These are phyloP conservation scores for Listronotus oregonensis DNA, from an alignment of 1,140 invertebrate genomes.

Conservation along the genomic window DNA sequence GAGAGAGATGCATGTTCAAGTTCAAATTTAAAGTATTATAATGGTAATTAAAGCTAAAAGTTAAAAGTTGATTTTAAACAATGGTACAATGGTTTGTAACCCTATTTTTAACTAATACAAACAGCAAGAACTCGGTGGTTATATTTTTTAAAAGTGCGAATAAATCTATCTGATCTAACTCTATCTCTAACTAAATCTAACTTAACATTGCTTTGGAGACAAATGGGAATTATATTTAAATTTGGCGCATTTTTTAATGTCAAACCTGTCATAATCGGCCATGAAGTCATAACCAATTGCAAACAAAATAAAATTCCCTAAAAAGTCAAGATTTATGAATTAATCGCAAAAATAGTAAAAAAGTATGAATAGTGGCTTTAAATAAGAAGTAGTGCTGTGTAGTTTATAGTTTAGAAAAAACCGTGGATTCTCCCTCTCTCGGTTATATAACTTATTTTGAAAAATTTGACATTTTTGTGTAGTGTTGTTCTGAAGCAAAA, in stretches of 20 bases:
- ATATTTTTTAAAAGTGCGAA: too few species aligned
- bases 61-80: too few species aligned
- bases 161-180: too few species aligned
- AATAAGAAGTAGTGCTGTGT: conserved; percentile 8
- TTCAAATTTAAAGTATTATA: too few species aligned
- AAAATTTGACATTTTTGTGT: conserved; percentile 15
- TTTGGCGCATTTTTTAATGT: not conserved
- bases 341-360: conserved; percentile 2
- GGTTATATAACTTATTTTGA: conserved; percentile 19
- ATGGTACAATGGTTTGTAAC: too few species aligned
- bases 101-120: too few species aligned
- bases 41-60: too few species aligned
- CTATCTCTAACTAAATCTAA: too few species aligned
- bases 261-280: not conserved
- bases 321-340: not conserved
- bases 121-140: too few species aligned
- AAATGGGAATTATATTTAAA: not conserved
- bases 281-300: not conserved
- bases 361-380: conserved; percentile 8
- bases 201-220: too few species aligned
- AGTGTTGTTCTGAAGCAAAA: conserved; percentile 2
- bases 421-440: not conserved
- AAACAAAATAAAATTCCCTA: conserved; percentile 12
- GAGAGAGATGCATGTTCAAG: too few species aligned
- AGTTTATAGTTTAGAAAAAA: conserved; percentile 16